A percentile compares a stretch with the other conserved stretches of the same genome.
Evolutionary conservation across 92 coral and sea anemone species (phyloP).

Genomic region (Micromussa lordhowensis): DNA sequence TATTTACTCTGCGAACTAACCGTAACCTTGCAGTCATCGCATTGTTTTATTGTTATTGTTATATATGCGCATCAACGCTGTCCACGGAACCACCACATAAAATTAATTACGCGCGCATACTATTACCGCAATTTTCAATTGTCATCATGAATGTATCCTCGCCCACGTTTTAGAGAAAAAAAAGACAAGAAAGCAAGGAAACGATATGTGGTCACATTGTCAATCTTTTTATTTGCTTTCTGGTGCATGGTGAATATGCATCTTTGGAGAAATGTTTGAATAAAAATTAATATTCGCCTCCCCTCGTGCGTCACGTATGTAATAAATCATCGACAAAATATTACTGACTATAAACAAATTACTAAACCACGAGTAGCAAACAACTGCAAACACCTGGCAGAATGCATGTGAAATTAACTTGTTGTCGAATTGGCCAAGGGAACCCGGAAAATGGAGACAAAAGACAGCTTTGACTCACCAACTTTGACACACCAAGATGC

Average conservation of each 20-base stretch:
- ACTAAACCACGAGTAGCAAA: slow-evolving; percentile 11
- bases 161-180: background rate
- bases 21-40: background rate
- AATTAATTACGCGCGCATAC: background rate
- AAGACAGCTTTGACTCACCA: background rate
- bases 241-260: background rate
- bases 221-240: background rate
- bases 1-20: background rate
- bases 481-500: background rate
- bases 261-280: background rate
- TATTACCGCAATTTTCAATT: background rate
- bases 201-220: background rate
- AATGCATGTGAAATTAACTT: background rate
- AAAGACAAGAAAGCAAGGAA: background rate
- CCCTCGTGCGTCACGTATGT: background rate
- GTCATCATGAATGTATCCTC: background rate
- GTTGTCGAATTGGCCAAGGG: background rate
- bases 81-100: no score
- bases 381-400: background rate
- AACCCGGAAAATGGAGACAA: background rate
- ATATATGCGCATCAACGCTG: no score
- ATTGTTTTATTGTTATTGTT: no score
- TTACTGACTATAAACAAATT: background rate
- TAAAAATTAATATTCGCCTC: background rate
- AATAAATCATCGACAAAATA: background rate